Evolutionary conservation across 2,888 invertebrate genomes (phyloP).

Genomic region (Lottia gigantea): DNA sequence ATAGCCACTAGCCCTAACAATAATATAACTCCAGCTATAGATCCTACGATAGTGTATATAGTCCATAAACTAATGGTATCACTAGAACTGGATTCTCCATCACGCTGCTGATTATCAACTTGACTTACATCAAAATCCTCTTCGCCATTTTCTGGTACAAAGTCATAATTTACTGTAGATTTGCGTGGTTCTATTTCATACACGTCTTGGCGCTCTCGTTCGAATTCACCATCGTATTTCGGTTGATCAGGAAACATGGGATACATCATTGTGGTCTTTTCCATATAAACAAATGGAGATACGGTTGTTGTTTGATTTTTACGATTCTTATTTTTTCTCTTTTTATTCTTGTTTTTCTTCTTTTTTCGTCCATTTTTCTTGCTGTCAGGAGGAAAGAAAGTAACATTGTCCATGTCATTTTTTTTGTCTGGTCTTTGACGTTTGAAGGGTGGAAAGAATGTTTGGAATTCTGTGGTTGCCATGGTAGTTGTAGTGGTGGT

Average conservation of each 20-base stretch:
- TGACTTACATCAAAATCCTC: neutral
- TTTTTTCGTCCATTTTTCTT: neutral
- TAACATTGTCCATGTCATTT: neutral
- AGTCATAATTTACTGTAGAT: conserved; percentile 23
- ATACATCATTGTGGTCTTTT: neutral
- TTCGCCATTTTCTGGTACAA: neutral
- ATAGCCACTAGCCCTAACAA: conserved; percentile 56
- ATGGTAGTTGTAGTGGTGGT: conserved; percentile 16
- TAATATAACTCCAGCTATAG: conserved; percentile 55
- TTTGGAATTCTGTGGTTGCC: conserved; percentile 6
- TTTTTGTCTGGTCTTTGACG: neutral
- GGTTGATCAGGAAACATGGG: neutral
- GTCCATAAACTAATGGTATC: conserved; percentile 51
- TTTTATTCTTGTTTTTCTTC: conserved; percentile 7
- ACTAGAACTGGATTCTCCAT: neutral
- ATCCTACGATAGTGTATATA: conserved; percentile 59
- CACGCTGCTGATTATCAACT: conserved; percentile 5
- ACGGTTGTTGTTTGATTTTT: neutral
- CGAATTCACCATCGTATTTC: too few species aligned
- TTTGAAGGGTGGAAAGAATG: conserved; percentile 10
- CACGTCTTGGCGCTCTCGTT: neutral
- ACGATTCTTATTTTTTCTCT: conserved; percentile 2
- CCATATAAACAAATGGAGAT: neutral
- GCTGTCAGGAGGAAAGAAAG: conserved; percentile 8
- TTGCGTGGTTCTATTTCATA: conserved; percentile 18